Conservation (phyloP, 2,113 vertebrate species). For the Cyrtonyx montezumae region DNA sequence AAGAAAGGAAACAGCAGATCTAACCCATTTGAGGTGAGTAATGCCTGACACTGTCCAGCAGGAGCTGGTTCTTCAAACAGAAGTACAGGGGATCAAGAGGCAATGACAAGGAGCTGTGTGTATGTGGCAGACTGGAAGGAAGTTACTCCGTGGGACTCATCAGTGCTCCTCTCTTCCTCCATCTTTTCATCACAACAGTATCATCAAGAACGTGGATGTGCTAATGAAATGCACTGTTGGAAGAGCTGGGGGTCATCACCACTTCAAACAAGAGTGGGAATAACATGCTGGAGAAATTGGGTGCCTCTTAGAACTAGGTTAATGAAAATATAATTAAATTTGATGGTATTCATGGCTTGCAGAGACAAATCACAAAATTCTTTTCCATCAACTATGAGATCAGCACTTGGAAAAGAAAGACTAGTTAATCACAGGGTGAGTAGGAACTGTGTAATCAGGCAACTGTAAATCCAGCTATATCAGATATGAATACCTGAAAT, state of each 20-base stretch:
- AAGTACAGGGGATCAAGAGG: not conserved
- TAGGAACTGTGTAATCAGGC: not conserved
- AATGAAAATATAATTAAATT: constrained; percentile 8
- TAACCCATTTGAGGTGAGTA: not conserved
- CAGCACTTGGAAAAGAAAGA: not conserved
- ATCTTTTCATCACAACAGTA: not conserved
- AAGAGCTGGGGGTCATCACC: not conserved
- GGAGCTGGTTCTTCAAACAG: not conserved
- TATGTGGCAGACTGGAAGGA: not conserved
- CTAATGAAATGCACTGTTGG: not conserved
- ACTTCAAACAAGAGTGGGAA: not conserved
- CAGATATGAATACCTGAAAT: not conserved
- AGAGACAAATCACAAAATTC: not conserved
- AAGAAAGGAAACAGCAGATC: not conserved
- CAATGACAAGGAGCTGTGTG: not conserved
- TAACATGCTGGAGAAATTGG: not conserved
- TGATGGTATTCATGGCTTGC: not conserved
- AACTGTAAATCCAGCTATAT: not conserved
- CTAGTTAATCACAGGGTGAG: not conserved
- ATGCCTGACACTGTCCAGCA: not conserved
- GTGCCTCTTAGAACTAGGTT: not conserved
- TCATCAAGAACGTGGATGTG: not conserved
- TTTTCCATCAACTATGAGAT: not conserved
- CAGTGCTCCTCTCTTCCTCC: not conserved
- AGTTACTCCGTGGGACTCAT: not conserved